phyloP scores from a whole-genome alignment of 2,797 vertebrate genomes.

The Crocidura indochinensis region DNA sequence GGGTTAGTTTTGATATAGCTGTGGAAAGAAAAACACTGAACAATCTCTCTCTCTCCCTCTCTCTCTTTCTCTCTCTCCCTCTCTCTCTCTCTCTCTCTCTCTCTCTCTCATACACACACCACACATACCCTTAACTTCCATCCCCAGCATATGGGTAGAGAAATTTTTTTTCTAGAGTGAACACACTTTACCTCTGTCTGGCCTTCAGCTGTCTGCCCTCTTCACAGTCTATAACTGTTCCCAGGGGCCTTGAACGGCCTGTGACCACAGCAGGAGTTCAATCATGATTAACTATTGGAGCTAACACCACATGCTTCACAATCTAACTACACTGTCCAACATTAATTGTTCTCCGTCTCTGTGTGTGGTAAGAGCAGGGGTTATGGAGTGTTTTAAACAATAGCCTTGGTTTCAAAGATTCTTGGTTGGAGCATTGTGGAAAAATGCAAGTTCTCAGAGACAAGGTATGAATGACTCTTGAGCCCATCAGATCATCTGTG shows the following conservation, averaged over 20 bases:
- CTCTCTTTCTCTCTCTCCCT: background rate
- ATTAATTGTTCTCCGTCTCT: conserved; percentile 23
- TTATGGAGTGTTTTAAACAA: background rate
- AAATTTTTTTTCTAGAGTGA: background rate
- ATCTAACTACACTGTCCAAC: background rate
- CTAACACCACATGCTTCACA: background rate
- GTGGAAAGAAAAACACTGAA: background rate
- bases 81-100: background rate
- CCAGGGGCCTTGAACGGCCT: background rate
- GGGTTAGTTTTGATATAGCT: background rate
- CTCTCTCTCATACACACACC: too few relatives aligned
- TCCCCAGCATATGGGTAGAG: background rate
- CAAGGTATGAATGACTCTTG: background rate
- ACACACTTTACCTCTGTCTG: background rate
- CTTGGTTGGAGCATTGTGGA: background rate
- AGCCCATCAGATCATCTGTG: background rate
- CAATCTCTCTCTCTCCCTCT: background rate
- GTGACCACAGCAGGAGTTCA: background rate
- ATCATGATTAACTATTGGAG: background rate
- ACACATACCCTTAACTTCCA: too few relatives aligned
- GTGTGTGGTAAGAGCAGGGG: background rate
- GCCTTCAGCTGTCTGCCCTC: too few relatives aligned
- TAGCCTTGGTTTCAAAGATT: conserved; percentile 17
- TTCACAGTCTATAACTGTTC: background rate
- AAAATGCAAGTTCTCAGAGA: background rate